Evolutionary conservation across 2,797 vertebrate species (phyloP), one percentile per base, ranked within the genome.

Genomic region (Paedocypris micromegethes): DNA sequence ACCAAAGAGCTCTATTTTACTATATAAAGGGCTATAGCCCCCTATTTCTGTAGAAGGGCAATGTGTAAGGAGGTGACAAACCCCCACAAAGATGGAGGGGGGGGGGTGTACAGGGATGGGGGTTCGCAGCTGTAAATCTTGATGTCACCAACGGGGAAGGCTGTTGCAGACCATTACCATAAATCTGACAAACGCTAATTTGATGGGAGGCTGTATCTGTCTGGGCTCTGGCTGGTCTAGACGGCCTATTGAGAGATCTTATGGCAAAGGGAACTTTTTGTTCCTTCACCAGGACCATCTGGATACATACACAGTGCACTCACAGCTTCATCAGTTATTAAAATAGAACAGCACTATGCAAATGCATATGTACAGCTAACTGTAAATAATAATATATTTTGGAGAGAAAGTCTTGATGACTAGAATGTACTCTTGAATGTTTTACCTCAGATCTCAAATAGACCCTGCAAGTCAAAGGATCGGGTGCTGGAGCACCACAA

Each of bases 191-290:
- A 96, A 96, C 91, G 86, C 93, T 95, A 94, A 96, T 97, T 97
- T 97, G 95, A 98, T 97, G 94, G 93, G 94, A 94, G 94, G 93
- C 93, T 94, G 94, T 96, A 97, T 96, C 93, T 96, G 96, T 97
- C 94, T 98, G 94, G 94, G 93, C 91, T 91, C 90, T 89, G 91
- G 92, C 92, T 92, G 94, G 96, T 98, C 95, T 98, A 98, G 95
- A 98, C 96, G 91, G 90, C 90, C 95, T 95, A 94, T 95, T 98
- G 94, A 98, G 94, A 92, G 92, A 92, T 89, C 85, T 91, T 94
- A 92, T 93, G 90, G 95, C 89, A 92, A 89, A 89, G 77, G 77
- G 84, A 83, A 88, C 90, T 94, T 93, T 94, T 94, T 95, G 93
- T 93, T 92, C 93, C 90, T 87, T 70, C 55, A 72, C 83, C 83